Conservation (phyloP, 2,113 vertebrate species). For the Erpornis zantholeuca region DNA sequence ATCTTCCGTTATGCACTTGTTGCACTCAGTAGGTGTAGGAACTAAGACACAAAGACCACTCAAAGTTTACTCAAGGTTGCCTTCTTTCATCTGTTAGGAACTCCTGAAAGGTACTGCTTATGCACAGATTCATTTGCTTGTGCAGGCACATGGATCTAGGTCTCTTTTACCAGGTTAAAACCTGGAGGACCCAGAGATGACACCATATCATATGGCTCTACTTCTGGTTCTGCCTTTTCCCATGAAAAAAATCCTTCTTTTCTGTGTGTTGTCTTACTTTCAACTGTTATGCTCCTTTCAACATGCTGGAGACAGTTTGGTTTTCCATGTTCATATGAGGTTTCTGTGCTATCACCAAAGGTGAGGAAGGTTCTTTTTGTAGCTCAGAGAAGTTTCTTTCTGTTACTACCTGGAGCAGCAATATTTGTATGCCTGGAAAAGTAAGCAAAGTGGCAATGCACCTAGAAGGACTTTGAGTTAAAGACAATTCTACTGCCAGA, state of each 20-base stretch:
- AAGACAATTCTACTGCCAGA: neutral
- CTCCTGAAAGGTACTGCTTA: neutral
- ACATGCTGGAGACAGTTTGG: neutral
- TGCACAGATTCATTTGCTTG: neutral
- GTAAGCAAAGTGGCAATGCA: neutral
- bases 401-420: neutral
- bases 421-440: neutral
- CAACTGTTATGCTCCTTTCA: neutral
- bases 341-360: neutral
- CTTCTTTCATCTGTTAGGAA: neutral
- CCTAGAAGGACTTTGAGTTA: neutral
- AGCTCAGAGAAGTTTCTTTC: neutral
- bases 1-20: neutral
- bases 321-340: neutral
- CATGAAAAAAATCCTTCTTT: neutral
- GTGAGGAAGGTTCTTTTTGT: neutral
- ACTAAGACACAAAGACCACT: neutral
- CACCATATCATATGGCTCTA: neutral
- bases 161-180: neutral
- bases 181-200: neutral
- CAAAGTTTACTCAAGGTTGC: neutral
- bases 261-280: neutral
- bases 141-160: neutral
- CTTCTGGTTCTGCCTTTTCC: neutral
- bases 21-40: neutral